phyloP scores from a whole-genome alignment of 2,113 vertebrate genomes.

The Andinoacara biseriatus region DNA sequence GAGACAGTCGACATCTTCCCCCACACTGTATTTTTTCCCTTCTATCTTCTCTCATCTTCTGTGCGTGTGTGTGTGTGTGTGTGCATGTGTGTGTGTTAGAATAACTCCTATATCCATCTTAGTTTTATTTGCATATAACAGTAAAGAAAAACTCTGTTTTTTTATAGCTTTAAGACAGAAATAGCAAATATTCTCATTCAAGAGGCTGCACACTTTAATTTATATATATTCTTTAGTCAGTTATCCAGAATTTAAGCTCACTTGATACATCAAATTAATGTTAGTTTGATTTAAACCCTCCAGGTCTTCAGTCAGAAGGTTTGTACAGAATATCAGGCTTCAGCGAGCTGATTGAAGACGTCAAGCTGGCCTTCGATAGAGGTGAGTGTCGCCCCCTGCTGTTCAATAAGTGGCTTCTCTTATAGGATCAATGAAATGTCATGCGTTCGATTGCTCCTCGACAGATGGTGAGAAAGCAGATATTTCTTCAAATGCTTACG shows the following conservation, averaged over 20 bases:
- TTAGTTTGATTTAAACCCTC: background rate
- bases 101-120: background rate
- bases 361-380: conserved; percentile 98
- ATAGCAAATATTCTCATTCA: background rate
- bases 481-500: conserved; percentile 95
- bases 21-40: background rate
- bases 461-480: conserved; percentile 97
- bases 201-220: background rate
- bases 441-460: background rate
- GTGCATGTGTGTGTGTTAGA: background rate
- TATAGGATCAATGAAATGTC: background rate
- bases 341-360: conserved; percentile 98
- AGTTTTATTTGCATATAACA: background rate
- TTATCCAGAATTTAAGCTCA: background rate
- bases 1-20: background rate
- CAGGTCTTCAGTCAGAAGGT: conserved; percentile 97
- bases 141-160: background rate
- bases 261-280: background rate
- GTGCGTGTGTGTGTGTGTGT: background rate
- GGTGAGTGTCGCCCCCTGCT: conserved; percentile 76
- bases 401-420: background rate
- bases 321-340: conserved; percentile 98
- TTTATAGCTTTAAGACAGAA: background rate
- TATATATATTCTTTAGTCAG: background rate
- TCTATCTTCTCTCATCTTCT: conserved; percentile 8